Evolutionary conservation across 2,888 invertebrate genomes (phyloP), one percentile per base, ranked within the genome.

Genomic region (Eilema sororculum): DNA sequence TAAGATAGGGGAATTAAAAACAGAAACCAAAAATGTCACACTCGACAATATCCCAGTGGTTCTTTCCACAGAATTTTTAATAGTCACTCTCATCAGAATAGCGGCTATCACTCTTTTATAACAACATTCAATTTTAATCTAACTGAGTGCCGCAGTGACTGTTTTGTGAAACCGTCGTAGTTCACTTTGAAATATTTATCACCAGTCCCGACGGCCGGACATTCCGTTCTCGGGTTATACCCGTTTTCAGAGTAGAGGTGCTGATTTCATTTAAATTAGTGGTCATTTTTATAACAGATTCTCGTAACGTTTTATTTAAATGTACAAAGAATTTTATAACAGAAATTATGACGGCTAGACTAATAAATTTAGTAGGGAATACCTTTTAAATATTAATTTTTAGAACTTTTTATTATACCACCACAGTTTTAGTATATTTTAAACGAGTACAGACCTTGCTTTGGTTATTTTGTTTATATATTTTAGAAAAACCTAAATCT

Each of bases 91-190:
- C 73, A 72, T 74, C 68, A 71, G 65, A 78, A 79, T 77, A 78
- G 75, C 70, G 64, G 71, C 78, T 75, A 84, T 86, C 75, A 70
- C 80, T 84, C 80, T 86, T 87, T 85, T 87, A 84, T 84, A 85
- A 86, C 86, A 83, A 87, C 89, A 91, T 91, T 91, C 90, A 90
- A 91, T 91, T 90, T 89, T 92, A 93, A 93, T 93, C 90, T 86
- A 78, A 86, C 85, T 89, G 90, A 92, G 93, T 92, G 86, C 84
- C 69, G 84, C 81, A 73, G 85, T 90, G 87, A 90, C 88, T 89
- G 74, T 64, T 73, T 73, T 71, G 88, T 87, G 89, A 87, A 89
- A 87, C 86, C 83, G 67, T 74, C 73, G 77, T 67, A 68, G 67
- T 75, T 73, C 68, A 71, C 58, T 46, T 68, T 71, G 68, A 74